Base-by-base conservation (phyloP, 2,888 invertebrate species). In the Chironomus tentans region DNA sequence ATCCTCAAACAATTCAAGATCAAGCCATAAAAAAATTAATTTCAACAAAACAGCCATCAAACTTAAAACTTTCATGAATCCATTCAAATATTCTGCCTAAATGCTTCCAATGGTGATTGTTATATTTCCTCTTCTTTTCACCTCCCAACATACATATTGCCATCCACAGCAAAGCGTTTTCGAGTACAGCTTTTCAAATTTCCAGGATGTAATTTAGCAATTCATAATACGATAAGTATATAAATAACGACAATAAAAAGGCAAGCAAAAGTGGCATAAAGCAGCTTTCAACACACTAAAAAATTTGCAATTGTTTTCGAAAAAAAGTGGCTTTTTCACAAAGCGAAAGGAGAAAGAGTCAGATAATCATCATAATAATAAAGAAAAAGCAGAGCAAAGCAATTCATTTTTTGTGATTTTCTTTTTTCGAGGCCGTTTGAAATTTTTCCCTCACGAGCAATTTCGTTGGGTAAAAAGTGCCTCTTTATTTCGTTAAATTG, bases 401-500 rank as follows among this genome's bases (percentile, higher is more conserved):
- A 65, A 65, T 65, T 65, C 65, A 65, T 65, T 65, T n/a, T 65
- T 24, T 65, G 65, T 65, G 65, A 21, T 65, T 21, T 65, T 24
- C 4, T 12, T 21, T 21, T 65, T 65, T 65, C 65, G 18, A 13
- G 65, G 22, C 21, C 61, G 22, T 46, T 46, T 28, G 18, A 15
- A 72, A 72, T 62, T 13, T 65, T 38, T 72, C 72, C 72, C 72
- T 38, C 24, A 61, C 61, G 72, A 61, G 72, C 62, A 61, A 72
- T 72, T 72, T 38, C 18, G 46, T 28, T 10, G 28, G 61, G 62
- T n/a, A 12, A 72, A 38, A 72, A 72, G 21, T 15, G 38, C 56
- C 50, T 70, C 18, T 70, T 50, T 70, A 61, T 72, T 71, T 56
- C 71, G 22, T 50, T 38, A 72, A 72, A 72, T 72, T 72, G 72